Evolutionary conservation across 2,797 vertebrate species (phyloP), one percentile per base, ranked within the genome.

Genomic region (Bryconaethiops microstoma): DNA sequence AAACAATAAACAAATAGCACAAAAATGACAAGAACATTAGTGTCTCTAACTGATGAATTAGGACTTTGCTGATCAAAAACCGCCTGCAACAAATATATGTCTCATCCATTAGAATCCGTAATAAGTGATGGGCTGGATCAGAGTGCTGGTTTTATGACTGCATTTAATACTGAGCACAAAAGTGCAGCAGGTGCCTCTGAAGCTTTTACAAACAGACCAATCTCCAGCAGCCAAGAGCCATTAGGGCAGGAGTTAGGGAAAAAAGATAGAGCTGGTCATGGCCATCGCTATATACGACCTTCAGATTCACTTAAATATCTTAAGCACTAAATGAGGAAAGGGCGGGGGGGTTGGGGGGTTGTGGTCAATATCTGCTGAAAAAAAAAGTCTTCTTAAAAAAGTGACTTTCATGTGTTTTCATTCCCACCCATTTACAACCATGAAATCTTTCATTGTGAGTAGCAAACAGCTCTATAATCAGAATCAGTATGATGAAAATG

Each of bases 271-370:
- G 62, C 80, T 77, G 62, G 67, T 78, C 76, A 85, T 52, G 75
- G 82, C 72, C 78, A 29, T 67, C 39, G 57, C 72, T 79, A 78
- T 84, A 80, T 82, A 83, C 45, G 57, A 76, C 86, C 87, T 88
- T 87, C 88, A 87, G 73, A 78, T 83, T 87, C 85, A 86, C 81
- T 87, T 89, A 74, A 86, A 83, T 70, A 85, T 83, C 78, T 85
- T 69, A 74, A 81, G 70, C 76, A 69, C 70, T 72, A 77, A 79
- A 85, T 71, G 62, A 73, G 54, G 39, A 75, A 48, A 74, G 55
- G 25, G 74, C 63, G 13, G 19, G 40, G 25, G 35, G 35, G 4
- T 2, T 88, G 40, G 25, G 35, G 35, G 4, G 35, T 88, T 68
- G 86, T 78, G 71, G 79, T 74, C 78, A 70, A 73, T 62, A 17